Percentiles rank a stretch among this genome's conserved stretches.
Evolutionary conservation across 2,113 vertebrate genomes (phyloP).

Genomic region (Murina feae): DNA sequence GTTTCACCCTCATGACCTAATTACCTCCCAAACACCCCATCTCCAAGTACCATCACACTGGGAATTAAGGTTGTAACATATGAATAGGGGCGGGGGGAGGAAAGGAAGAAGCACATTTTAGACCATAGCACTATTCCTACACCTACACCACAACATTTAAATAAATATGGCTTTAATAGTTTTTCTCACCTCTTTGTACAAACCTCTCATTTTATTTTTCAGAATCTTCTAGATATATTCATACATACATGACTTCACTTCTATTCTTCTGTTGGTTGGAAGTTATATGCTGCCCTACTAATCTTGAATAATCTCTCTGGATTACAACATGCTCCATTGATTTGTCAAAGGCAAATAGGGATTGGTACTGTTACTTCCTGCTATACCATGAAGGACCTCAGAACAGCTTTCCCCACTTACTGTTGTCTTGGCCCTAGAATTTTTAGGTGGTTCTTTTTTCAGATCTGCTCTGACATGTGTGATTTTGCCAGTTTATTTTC

Average conservation of each 20-base stretch:
- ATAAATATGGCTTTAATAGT: background rate
- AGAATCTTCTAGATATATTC: background rate
- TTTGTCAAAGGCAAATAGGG: background rate
- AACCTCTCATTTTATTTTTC: background rate
- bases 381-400: background rate
- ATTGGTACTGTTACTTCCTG: background rate
- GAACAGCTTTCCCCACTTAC: background rate
- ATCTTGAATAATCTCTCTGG: background rate
- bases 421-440: background rate
- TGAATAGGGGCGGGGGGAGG: background rate
- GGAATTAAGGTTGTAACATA: background rate
- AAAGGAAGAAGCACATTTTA: too few species aligned
- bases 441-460: background rate
- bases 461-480: background rate
- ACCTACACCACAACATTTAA: background rate
- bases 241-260: background rate
- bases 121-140: background rate
- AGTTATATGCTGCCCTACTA: background rate
- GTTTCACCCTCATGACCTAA: background rate
- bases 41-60: background rate
- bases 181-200: background rate
- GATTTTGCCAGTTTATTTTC: background rate
- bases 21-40: background rate
- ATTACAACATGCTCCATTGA: background rate
- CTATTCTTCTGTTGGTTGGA: background rate